phyloP scores from a whole-genome alignment of 92 coral and sea anemone genomes.

The Phenganax marumi region DNA sequence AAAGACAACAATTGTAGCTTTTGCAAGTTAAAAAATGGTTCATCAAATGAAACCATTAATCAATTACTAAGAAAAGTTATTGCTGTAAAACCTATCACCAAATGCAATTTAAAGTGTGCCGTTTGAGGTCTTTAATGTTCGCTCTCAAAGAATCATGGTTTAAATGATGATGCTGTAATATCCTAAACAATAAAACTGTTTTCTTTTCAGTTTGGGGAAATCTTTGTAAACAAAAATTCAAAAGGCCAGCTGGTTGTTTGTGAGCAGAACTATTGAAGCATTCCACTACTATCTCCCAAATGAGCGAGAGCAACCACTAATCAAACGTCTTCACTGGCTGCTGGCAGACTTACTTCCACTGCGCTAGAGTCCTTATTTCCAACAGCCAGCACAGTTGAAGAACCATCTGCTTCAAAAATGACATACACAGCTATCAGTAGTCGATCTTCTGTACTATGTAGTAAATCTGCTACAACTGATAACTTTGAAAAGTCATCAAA shows the following conservation, averaged over 20 bases:
- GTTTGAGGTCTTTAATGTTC: no score
- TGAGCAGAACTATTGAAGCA: background rate
- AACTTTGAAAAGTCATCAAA: background rate
- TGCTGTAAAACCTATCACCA: no score
- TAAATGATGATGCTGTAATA: no score
- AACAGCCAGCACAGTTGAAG: background rate
- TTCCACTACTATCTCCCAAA: background rate
- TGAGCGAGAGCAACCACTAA: background rate
- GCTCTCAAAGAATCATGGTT: no score
- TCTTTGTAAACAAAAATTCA: background rate
- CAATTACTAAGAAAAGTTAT: no score
- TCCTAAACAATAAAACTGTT: no score
- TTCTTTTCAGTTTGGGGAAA: background rate
- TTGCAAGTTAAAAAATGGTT: no score
- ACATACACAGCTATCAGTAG: background rate
- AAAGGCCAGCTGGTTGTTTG: slow-evolving; percentile 1
- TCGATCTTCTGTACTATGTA: background rate
- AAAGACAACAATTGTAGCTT: no score
- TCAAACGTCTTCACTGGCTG: background rate
- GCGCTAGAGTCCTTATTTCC: background rate
- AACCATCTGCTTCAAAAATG: background rate
- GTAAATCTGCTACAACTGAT: background rate
- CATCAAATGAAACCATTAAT: no score
- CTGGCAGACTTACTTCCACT: background rate
- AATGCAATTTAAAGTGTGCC: no score